Base-by-base conservation (phyloP, 2,888 invertebrate genomes). In the Machimus rusticus region DNA sequence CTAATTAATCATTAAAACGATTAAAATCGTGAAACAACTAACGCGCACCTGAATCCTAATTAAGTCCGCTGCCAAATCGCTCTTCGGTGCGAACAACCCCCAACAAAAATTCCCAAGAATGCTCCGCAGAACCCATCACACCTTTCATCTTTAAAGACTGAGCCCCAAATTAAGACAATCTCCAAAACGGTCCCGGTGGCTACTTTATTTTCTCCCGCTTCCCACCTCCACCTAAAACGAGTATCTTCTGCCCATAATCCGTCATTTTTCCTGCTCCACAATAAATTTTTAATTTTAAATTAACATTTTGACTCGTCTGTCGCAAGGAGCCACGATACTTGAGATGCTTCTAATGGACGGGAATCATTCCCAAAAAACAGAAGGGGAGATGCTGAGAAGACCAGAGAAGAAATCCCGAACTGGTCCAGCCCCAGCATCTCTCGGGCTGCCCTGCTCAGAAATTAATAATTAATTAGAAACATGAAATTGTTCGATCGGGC, bases 381-480 rank as follows among this genome's bases (percentile, higher is more conserved):
- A 5, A 5, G n/a, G 39, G n/a, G 37, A 12, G 23, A 37, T 46
- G 78, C 77, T n/a, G n/a, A n/a, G n/a, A 39, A 2, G 39, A n/a
- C 19, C 43, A 16, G 37, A 34, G 76, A 76, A 31, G 76, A 34
- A 6, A n/a, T 34, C n/a, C 43, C 12, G 14, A 46, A 46, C 4
- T 14, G 14, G 43, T 46, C 74, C 74, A 28, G 5, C 31, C 74
- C 74, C 23, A 34, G 19, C 76, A 76, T 37, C 5, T 12, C 23
- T 23, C n/a, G 12, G 28, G 19, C 28, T 19, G 23, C 66, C 28
- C 46, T 12, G 5, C 78, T 39, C 39, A 43, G 19, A 55, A 82
- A 82, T 82, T 82, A 82, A 82, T 57, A 57, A 82, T 82, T 82
- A 82, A 82, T 82, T 66, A 57, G 55, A 34, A 55, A 57, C 82